Conservation (phyloP, 2,113 vertebrate species). For the Melanocharis versteri region DNA sequence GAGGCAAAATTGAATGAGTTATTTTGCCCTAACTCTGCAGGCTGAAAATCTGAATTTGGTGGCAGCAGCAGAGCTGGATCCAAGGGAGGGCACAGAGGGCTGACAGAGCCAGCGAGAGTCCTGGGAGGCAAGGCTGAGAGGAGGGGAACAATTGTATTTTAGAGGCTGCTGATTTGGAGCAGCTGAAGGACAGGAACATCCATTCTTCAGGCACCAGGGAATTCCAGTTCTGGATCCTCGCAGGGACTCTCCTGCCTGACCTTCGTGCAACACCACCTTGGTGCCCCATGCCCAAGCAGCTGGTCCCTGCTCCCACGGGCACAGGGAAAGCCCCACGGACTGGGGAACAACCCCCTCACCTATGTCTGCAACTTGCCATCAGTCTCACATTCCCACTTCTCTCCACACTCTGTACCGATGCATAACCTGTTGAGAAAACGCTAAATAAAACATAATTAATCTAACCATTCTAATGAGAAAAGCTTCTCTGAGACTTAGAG, state of each 20-base stretch:
- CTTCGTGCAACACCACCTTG: accelerated
- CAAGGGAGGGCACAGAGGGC: not conserved
- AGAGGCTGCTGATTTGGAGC: not conserved
- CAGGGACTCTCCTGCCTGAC: not conserved
- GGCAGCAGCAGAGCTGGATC: not conserved
- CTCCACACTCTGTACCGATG: not conserved
- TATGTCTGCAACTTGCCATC: not conserved
- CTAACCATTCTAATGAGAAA: not conserved
- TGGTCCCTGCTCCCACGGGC: not conserved
- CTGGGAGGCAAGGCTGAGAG: not conserved
- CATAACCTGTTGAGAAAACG: not conserved
- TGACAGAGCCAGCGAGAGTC: not conserved
- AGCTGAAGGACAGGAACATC: not conserved
- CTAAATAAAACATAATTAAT: not conserved
- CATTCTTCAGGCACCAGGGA: not conserved
- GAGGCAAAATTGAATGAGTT: not conserved
- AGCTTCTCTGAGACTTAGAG: not conserved
- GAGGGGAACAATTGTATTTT: not conserved
- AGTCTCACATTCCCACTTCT: not conserved
- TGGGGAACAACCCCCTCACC: not conserved
- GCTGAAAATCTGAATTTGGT: not conserved
- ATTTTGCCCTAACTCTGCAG: not conserved
- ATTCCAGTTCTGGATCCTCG: not conserved
- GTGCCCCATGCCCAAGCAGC: accelerated
- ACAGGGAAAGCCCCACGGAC: not conserved